phyloP scores from a whole-genome alignment of 2,113 vertebrate genomes.

The Piprites chloris region DNA sequence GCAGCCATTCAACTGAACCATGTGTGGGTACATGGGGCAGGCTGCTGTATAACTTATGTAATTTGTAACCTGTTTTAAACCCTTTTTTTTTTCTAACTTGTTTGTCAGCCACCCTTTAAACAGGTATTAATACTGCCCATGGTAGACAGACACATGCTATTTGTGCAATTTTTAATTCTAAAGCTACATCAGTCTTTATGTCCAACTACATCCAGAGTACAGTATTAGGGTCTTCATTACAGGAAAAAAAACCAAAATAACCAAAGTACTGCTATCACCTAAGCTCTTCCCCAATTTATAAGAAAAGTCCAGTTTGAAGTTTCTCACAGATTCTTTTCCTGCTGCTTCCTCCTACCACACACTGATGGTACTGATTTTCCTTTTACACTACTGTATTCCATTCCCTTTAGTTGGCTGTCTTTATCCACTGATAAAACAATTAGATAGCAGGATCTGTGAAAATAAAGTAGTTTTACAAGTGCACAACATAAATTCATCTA shows the following conservation, averaged over 20 bases:
- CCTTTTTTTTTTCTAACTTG: background rate
- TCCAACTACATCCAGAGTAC: background rate
- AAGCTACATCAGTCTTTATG: background rate
- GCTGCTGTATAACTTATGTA: background rate
- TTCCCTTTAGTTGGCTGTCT: background rate
- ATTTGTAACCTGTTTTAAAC: background rate
- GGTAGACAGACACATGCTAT: background rate
- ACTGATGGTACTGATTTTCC: background rate
- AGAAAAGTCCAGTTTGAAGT: background rate
- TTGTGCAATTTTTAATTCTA: background rate
- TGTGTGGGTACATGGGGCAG: background rate
- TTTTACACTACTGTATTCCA: background rate
- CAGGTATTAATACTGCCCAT: background rate
- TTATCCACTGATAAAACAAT: background rate
- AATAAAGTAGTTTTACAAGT: background rate
- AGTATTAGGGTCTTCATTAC: background rate
- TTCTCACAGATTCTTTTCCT: background rate
- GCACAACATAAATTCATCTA: background rate
- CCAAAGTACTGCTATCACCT: background rate
- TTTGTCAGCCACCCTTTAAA: background rate
- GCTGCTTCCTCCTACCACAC: background rate
- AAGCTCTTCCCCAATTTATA: background rate
- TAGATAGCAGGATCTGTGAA: background rate
- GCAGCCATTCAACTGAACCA: background rate
- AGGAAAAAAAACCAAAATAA: background rate